Conservation (phyloP, 2,113 vertebrate genomes). For the Eupsittula cactorum region DNA sequence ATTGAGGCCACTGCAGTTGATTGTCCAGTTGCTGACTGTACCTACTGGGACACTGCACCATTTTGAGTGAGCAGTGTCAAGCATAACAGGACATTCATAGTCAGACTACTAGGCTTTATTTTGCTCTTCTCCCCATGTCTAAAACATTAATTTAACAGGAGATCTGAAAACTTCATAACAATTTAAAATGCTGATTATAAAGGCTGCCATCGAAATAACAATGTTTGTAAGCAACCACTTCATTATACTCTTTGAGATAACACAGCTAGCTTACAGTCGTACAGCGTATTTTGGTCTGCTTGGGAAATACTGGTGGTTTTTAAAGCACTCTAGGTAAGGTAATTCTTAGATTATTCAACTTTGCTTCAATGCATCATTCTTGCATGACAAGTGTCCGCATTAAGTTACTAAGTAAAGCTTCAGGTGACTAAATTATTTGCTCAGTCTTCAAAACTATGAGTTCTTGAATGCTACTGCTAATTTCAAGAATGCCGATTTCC, state of each 20-base stretch:
- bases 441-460: not conserved
- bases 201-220: not conserved
- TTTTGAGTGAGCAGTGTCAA: not conserved
- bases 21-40: not conserved
- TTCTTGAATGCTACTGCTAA: not conserved
- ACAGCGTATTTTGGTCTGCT: not conserved
- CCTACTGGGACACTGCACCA: not conserved
- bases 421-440: not conserved
- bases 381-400: not conserved
- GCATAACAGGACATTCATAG: not conserved
- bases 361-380: not conserved
- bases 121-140: not conserved
- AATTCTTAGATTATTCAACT: not conserved
- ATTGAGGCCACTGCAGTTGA: not conserved
- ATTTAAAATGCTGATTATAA: not conserved
- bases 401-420: not conserved
- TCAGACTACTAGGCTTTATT: not conserved
- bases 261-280: not conserved
- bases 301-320: not conserved
- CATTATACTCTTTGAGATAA: not conserved
- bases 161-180: not conserved
- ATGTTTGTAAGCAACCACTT: not conserved
- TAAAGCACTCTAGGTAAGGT: not conserved
- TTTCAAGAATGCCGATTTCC: not conserved
- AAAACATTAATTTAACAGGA: not conserved